phyloP scores from a whole-genome alignment of 2,888 invertebrate genomes.

The Heliconius erato region DNA sequence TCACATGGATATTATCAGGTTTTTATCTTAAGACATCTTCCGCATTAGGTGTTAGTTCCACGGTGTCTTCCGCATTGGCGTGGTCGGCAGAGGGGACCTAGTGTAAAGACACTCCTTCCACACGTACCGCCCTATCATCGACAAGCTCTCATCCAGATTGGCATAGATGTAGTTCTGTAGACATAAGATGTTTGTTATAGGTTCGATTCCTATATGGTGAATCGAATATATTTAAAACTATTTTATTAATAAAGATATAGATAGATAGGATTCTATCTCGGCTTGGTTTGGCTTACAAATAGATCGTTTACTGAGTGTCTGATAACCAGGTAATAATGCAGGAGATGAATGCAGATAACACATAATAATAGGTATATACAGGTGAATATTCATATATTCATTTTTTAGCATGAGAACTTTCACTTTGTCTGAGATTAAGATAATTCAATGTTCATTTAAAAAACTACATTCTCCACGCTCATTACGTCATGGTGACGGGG shows the following conservation, averaged over 20 bases:
- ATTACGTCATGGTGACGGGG: not conserved
- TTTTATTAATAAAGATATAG: no score
- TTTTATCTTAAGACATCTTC: constrained; percentile 3
- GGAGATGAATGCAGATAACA: no score
- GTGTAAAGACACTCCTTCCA: not conserved
- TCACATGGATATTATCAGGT: not conserved
- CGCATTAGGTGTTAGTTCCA: not conserved
- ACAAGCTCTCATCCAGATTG: not conserved
- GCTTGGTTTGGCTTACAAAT: not conserved
- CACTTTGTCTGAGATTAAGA: constrained; percentile 1
- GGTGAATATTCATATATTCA: not conserved
- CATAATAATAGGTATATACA: not conserved
- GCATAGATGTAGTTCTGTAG: not conserved
- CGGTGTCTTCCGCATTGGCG: not conserved
- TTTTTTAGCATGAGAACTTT: not conserved
- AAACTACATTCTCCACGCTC: not conserved
- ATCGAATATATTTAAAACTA: no score
- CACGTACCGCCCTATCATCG: not conserved
- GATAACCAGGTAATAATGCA: not conserved
- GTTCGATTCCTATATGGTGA: no score
- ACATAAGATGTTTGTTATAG: not conserved
- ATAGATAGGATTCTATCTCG: no score
- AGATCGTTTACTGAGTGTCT: not conserved
- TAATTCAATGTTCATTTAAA: not conserved
- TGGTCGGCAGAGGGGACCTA: no score